Conservation (phyloP, 2,797 vertebrate species). For the Danio kyathit region DNA sequence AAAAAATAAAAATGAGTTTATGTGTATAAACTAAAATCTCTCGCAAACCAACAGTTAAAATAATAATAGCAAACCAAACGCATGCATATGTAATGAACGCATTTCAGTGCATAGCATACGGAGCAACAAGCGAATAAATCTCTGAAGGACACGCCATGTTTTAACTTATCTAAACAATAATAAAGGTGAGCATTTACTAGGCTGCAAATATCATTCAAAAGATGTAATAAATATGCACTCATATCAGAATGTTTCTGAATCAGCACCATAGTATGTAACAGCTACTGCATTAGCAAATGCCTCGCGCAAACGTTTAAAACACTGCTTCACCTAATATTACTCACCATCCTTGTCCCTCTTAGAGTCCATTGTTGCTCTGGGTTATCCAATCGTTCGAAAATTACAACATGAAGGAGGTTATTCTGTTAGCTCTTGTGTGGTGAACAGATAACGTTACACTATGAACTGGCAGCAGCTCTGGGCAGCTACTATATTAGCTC, state of each 20-base stretch:
- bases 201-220: background rate
- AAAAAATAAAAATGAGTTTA: background rate
- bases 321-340: constrained; percentile 42
- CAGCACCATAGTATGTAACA: constrained; percentile 36
- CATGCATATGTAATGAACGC: background rate
- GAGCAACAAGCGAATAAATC: constrained; percentile 12
- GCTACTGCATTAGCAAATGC: constrained; percentile 20
- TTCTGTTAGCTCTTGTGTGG: too few species aligned
- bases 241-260: background rate
- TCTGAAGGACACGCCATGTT: background rate
- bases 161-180: background rate
- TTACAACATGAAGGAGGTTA: constrained; percentile 5
- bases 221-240: background rate
- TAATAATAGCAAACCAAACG: background rate
- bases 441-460: too few species aligned
- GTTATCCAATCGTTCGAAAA: background rate
- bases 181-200: background rate
- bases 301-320: background rate
- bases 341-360: constrained; percentile 83
- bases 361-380: constrained; percentile 73
- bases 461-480: background rate
- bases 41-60: background rate
- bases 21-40: background rate
- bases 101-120: background rate
- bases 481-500: constrained; percentile 25